Base-by-base conservation (phyloP, 1,140 invertebrate species). In the Megalopta genalis region DNA sequence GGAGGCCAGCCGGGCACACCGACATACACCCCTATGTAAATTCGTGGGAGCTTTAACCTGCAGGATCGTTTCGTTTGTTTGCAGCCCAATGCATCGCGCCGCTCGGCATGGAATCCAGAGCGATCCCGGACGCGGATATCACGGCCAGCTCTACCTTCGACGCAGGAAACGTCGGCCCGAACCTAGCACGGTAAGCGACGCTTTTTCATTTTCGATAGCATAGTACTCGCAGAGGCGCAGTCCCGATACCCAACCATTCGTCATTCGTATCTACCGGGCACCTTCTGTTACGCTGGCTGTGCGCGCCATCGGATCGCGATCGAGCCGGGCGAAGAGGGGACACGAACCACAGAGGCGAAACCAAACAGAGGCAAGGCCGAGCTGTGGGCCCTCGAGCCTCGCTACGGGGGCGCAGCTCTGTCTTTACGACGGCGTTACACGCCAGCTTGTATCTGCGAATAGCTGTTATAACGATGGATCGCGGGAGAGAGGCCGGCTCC, bases 61-160 rank as follows among this genome's bases (percentile, higher is more conserved):
- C 32, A 25, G 25, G 39, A 73, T 21, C 42, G 27, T 72, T 54
- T 80, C 66, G 54, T 87, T 86, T 90, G 84, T 94, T 94, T 67
- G 32, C 93, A 96, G 95, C 93, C 75, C 93, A 94, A 92, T 96
- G 96, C 90, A 93, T 91, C 78, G 92, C 91, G 54, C 93, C 96
- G 63, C 92, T 97, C 82, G 96, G 96, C 73, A 96, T 97, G 96
- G 95, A 96, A 91, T 95, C 95, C 37, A 95, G 95, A 46, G 94
- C 92, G 37, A 96, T 97, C 84, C 93, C 91, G 80, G 95, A 96
- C 90, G 91, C 93, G 71, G 95, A 95, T 88, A 94, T 97, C 87
- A 93, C 94, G n/a, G 96, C 96, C 54, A 96, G 95, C 88, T 96
- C 95, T 46, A 95, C 95, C 75, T 96, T 96, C 91, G 96, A 96